These are phyloP conservation scores for Hyperoplus immaculatus DNA, from an alignment of 2,797 vertebrate genomes.

Conservation along the genomic window DNA sequence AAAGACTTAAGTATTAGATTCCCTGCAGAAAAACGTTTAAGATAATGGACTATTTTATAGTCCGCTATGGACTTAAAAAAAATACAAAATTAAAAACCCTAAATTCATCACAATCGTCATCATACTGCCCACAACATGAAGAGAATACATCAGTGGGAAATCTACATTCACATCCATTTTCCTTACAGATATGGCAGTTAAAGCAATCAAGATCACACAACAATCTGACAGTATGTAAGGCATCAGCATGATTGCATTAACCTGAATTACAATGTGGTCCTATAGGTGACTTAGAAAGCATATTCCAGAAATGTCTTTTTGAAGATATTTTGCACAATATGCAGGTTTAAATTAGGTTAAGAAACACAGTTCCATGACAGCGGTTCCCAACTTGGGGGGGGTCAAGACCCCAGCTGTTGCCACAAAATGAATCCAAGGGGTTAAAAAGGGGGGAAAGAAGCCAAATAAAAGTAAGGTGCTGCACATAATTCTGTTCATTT, in stretches of 20 bases:
- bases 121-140: not conserved
- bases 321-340: not conserved
- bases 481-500: not conserved
- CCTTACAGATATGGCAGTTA: not conserved
- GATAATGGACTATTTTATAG: conserved; percentile 23
- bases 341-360: not conserved
- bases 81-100: conserved; percentile 11
- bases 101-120: not conserved
- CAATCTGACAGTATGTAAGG: not conserved
- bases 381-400: not conserved
- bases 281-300: not conserved
- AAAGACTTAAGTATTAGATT: not conserved
- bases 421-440: not conserved
- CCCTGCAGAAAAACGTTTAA: not conserved
- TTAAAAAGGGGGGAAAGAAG: not conserved
- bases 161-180: not conserved
- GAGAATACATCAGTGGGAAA: not conserved
- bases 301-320: not conserved
- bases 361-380: not conserved
- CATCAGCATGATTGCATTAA: conserved; percentile 3
- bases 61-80: conserved; percentile 1
- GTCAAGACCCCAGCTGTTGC: not conserved
- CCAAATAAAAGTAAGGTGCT: not conserved
- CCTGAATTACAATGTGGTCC: not conserved
- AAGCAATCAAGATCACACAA: not conserved